Conservation (phyloP, 2,113 vertebrate species). For the Rhinichthys klamathensis region DNA sequence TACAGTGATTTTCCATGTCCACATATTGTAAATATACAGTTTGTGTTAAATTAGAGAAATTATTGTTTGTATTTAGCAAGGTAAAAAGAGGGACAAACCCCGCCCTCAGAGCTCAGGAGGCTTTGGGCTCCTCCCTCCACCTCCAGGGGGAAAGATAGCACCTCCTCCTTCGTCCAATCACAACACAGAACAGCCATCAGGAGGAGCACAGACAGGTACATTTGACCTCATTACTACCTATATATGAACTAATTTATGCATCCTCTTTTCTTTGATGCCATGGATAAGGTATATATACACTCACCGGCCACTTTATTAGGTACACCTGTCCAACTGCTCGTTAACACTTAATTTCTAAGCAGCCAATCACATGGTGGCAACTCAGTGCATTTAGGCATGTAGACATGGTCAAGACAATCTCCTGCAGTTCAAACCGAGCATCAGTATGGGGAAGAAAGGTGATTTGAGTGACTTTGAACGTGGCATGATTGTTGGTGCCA, state of each 20-base stretch:
- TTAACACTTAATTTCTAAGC: too few relatives aligned
- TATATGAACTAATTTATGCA: neutral
- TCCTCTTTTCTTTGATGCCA: neutral
- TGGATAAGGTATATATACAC: neutral
- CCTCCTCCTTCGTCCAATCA: slow-evolving; percentile 79
- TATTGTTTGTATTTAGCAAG: slow-evolving; percentile 75
- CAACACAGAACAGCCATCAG: slow-evolving; percentile 69
- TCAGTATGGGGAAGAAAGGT: too few relatives aligned
- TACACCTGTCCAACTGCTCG: too few relatives aligned
- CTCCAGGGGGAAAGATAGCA: slow-evolving; percentile 86
- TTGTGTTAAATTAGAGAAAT: neutral
- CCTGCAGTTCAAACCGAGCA: too few relatives aligned
- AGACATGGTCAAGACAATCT: too few relatives aligned
- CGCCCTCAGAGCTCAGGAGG: slow-evolving; percentile 80
- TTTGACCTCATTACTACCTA: neutral
- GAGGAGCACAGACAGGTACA: slow-evolving; percentile 60
- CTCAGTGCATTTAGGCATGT: too few relatives aligned
- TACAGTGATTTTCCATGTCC: neutral
- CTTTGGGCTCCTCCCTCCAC: slow-evolving; percentile 87
- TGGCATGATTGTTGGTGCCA: too few relatives aligned
- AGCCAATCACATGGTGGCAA: too few relatives aligned
- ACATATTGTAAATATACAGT: neutral
- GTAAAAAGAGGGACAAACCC: slow-evolving; percentile 86
- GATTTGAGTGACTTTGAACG: too few relatives aligned
- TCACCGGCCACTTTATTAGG: too few relatives aligned